A percentile compares a stretch with the other conserved stretches of the same genome.
Evolutionary conservation across 2,113 vertebrate genomes (phyloP).

Genomic region (Colius striatus): DNA sequence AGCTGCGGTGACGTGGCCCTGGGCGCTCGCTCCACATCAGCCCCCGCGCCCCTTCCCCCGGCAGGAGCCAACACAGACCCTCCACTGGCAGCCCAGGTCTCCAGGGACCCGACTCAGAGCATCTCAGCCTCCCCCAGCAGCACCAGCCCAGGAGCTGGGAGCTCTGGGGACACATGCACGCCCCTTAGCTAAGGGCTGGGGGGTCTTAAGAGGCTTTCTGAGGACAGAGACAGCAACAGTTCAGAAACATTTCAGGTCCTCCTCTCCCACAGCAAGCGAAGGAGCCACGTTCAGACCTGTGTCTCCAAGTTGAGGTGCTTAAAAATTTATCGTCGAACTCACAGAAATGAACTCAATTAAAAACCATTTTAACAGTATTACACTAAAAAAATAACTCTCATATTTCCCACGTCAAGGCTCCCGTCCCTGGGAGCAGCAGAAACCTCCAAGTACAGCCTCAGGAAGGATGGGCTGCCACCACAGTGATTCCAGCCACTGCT

Average conservation of each 20-base stretch:
- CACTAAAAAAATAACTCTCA: neutral
- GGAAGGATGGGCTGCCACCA: neutral
- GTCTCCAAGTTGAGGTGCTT: neutral
- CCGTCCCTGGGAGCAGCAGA: neutral
- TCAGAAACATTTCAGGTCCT: neutral
- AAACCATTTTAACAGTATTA: neutral
- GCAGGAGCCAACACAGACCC: neutral
- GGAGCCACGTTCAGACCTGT: neutral
- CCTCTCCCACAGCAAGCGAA: accelerated
- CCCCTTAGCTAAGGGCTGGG: neutral
- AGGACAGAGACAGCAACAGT: neutral
- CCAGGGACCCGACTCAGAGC: neutral
- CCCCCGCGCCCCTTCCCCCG: accelerated
- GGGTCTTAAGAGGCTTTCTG: neutral
- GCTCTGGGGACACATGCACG: neutral
- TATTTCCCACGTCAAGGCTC: neutral
- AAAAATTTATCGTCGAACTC: neutral
- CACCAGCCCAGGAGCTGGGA: accelerated
- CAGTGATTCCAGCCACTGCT: neutral
- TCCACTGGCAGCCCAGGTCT: neutral
- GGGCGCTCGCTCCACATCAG: accelerated
- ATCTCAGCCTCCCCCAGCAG: neutral
- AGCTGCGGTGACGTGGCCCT: neutral
- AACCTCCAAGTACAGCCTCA: neutral
- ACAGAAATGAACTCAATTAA: slow-evolving; percentile 15